These are phyloP conservation scores for Chionodraco myersi DNA, from an alignment of 2,113 vertebrate species.

Conservation along the genomic window DNA sequence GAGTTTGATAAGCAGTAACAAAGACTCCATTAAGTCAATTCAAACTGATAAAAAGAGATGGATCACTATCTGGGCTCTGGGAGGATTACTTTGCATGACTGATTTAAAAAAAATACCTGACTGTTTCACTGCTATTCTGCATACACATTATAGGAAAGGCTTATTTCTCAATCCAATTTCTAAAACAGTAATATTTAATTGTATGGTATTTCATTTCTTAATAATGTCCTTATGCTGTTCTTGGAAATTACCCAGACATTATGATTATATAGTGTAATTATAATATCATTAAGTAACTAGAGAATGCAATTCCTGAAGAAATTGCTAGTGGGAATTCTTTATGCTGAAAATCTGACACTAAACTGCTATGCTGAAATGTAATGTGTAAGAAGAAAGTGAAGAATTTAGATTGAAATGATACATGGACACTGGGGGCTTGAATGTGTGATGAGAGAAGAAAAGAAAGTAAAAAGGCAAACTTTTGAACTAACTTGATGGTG, in stretches of 20 bases:
- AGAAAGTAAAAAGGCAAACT: too few relatives aligned
- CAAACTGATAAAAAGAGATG: slow-evolving; percentile 19
- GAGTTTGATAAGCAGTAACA: slow-evolving; percentile 42
- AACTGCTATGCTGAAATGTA: too few relatives aligned
- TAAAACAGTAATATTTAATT: background rate
- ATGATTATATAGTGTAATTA: background rate
- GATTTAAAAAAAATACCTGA: background rate
- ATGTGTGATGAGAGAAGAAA: too few relatives aligned
- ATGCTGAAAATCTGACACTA: too few relatives aligned
- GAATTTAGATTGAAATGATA: too few relatives aligned
- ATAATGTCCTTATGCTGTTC: background rate
- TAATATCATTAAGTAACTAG: background rate
- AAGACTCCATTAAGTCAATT: slow-evolving; percentile 45
- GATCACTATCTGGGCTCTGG: slow-evolving; percentile 6
- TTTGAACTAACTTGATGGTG: too few relatives aligned
- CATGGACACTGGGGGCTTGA: too few relatives aligned
- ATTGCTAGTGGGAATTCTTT: too few relatives aligned
- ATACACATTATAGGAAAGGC: background rate
- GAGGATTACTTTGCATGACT: background rate
- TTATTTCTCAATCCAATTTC: background rate
- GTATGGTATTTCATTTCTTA: background rate
- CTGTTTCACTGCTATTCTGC: background rate
- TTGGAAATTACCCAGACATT: background rate
- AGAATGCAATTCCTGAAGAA: too few relatives aligned
- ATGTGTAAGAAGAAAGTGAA: too few relatives aligned